Evolutionary conservation across 2,888 invertebrate species (phyloP).

Genomic region (Megamerina dolium): DNA sequence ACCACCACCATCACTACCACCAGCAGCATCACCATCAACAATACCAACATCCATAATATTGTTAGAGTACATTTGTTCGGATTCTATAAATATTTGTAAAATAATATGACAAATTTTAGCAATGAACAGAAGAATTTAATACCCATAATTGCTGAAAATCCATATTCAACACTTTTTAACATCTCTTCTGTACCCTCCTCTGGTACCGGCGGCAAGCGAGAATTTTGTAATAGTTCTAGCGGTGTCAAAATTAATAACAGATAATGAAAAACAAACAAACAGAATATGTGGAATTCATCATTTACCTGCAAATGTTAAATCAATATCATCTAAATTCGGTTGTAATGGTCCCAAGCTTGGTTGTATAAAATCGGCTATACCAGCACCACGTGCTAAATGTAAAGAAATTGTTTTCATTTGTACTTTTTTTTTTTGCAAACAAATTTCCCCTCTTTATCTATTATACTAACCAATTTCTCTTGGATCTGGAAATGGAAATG

Average conservation of each 20-base stretch:
- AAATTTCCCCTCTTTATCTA: background rate
- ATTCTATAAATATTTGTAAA: slow-evolving; percentile 20
- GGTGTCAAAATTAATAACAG: too few relatives aligned
- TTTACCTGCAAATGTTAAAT: slow-evolving; percentile 72
- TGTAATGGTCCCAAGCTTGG: slow-evolving; percentile 95
- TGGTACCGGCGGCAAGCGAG: slow-evolving; percentile 57
- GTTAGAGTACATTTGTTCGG: slow-evolving; percentile 37
- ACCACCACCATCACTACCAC: too few relatives aligned
- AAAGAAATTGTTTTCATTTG: background rate
- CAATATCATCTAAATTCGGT: slow-evolving; percentile 92
- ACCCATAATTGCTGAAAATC: slow-evolving; percentile 37
- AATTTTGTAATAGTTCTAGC: slow-evolving; percentile 42
- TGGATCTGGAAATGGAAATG: slow-evolving; percentile 94
- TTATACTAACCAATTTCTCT: slow-evolving; percentile 80
- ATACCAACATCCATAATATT: slow-evolving; percentile 42
- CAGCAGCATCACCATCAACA: slow-evolving; percentile 33
- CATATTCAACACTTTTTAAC: slow-evolving; percentile 50
- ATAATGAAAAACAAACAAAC: background rate
- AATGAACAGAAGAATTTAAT: too few relatives aligned
- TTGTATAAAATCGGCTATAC: slow-evolving; percentile 94
- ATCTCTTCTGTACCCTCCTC: slow-evolving; percentile 58
- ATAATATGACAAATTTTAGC: too few relatives aligned
- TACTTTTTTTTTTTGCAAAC: background rate
- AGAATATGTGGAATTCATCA: background rate
- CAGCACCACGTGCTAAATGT: slow-evolving; percentile 60